Conservation (phyloP, 2,888 invertebrate species). For the Agrotis clavis region DNA sequence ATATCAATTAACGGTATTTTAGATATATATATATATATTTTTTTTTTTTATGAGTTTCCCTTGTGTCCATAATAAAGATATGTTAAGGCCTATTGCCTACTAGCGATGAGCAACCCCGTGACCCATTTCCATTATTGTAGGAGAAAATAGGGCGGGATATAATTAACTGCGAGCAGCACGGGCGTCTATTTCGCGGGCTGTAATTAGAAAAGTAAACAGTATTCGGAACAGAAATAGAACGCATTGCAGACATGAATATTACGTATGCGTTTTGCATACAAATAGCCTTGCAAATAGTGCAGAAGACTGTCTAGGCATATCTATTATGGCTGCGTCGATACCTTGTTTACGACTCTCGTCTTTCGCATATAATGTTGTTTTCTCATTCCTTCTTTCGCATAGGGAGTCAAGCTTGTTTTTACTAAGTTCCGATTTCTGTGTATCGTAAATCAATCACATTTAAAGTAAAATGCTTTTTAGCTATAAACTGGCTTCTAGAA, state of each 20-base stretch:
- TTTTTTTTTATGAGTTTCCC: not conserved
- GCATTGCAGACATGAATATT: constrained; percentile 67
- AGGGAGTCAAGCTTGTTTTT: constrained; percentile 3
- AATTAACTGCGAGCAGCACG: constrained; percentile 83
- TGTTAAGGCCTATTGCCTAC: constrained; percentile 16
- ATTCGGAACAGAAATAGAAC: constrained; percentile 77
- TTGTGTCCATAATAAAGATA: constrained; percentile 9
- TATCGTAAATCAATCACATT: not conserved
- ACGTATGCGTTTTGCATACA: constrained; percentile 56
- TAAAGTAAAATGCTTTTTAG: not conserved
- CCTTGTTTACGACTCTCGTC: constrained; percentile 1
- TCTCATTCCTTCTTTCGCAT: not conserved
- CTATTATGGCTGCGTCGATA: constrained; percentile 24
- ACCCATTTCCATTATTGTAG: constrained; percentile 83
- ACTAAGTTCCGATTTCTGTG: not conserved
- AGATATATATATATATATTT: not conserved
- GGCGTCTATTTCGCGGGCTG: constrained; percentile 80
- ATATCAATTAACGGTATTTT: constrained; percentile 11
- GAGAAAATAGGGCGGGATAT: constrained; percentile 85
- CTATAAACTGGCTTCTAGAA: not conserved
- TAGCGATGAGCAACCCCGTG: constrained; percentile 76
- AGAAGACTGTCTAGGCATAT: constrained; percentile 36
- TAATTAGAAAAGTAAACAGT: constrained; percentile 86
- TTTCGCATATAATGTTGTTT: not conserved
- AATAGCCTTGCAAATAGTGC: constrained; percentile 53